Conservation (phyloP, 2,113 vertebrate genomes). For the Merops nubicus region DNA sequence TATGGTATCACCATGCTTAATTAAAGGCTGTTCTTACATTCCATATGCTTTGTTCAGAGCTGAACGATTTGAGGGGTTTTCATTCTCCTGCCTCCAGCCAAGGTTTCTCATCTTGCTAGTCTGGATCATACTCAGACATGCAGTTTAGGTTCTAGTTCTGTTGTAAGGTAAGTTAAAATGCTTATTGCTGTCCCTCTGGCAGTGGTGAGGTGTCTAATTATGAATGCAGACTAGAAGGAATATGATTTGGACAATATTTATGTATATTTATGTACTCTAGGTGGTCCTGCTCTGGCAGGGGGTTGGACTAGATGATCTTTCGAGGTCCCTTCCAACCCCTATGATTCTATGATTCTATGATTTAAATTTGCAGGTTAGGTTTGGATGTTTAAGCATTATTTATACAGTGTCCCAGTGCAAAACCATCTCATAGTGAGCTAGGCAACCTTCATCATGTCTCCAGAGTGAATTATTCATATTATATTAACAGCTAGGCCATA, state of each 20-base stretch:
- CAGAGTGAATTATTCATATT: not conserved
- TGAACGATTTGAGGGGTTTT: not conserved
- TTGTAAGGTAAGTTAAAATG: not conserved
- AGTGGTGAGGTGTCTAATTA: not conserved
- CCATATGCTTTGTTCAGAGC: not conserved
- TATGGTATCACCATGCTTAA: not conserved
- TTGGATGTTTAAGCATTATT: not conserved
- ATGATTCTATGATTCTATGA: too few relatives aligned
- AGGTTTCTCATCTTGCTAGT: not conserved
- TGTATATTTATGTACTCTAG: too few relatives aligned
- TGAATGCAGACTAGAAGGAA: not conserved
- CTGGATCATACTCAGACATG: not conserved
- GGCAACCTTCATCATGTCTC: not conserved
- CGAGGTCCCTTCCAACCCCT: too few relatives aligned
- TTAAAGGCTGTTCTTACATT: not conserved
- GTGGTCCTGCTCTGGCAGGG: too few relatives aligned
- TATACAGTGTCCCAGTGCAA: not conserved
- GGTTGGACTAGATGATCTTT: too few relatives aligned
- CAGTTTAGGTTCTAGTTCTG: not conserved
- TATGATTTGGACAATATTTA: too few relatives aligned
- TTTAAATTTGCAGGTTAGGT: not conserved
- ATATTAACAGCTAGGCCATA: not conserved
- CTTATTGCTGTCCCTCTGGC: not conserved
- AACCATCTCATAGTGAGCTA: not conserved
- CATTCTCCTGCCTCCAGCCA: not conserved